A percentile compares a stretch with the other conserved stretches of the same genome.
These are phyloP conservation scores for Phoenicopterus ruber DNA, from an alignment of 2,113 vertebrate genomes.

Conservation along the genomic window DNA sequence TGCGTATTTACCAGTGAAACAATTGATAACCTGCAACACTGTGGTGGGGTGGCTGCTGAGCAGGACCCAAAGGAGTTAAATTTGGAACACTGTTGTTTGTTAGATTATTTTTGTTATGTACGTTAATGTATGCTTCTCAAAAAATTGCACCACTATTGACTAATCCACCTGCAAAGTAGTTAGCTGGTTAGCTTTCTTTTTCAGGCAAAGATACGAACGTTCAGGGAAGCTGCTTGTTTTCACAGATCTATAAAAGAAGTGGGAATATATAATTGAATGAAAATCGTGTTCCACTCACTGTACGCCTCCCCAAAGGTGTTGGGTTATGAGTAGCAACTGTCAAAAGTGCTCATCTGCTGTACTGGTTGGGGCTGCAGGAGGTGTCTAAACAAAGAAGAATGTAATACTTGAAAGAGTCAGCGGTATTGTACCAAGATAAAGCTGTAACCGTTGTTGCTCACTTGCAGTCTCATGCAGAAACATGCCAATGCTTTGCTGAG, in stretches of 20 bases:
- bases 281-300: fast-evolving
- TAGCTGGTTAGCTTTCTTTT: neutral
- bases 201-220: neutral
- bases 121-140: neutral
- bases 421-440: neutral
- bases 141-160: neutral
- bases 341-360: neutral
- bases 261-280: neutral
- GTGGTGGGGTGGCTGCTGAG: neutral
- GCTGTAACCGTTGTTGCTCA: neutral
- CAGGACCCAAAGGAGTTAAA: neutral
- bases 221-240: neutral
- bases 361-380: neutral
- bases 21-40: neutral
- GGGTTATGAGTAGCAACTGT: neutral
- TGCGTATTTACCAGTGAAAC: fast-evolving
- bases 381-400: neutral
- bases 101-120: neutral
- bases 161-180: neutral
- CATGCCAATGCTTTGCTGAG: neutral
- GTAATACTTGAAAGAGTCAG: neutral
- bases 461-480: neutral
- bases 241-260: neutral
- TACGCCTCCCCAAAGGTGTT: neutral
- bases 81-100: neutral